These are phyloP conservation scores for Choristoneura fumiferana DNA, from an alignment of 1,140 invertebrate genomes.

Conservation along the genomic window DNA sequence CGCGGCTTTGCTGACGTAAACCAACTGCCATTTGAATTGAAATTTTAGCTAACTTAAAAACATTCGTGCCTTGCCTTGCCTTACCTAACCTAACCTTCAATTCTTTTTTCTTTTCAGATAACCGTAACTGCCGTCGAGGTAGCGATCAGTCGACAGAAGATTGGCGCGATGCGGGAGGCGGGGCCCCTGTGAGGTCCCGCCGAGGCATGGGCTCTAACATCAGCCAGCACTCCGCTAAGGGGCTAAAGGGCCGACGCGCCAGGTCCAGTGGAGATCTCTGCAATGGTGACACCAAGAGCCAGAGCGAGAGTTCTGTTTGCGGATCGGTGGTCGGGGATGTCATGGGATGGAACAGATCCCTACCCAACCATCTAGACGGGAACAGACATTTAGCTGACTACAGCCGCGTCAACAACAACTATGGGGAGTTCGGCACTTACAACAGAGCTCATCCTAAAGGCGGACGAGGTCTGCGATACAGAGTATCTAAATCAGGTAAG, in stretches of 20 bases:
- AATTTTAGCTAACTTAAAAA: too few species aligned
- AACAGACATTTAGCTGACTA: slow-evolving; percentile 79
- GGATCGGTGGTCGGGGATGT: slow-evolving; percentile 71
- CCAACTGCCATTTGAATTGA: too few species aligned
- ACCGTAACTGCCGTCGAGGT: slow-evolving; percentile 34
- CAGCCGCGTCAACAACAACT: slow-evolving; percentile 81
- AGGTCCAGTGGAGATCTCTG: slow-evolving; percentile 84
- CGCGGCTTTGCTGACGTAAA: too few species aligned
- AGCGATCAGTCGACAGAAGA: slow-evolving; percentile 39
- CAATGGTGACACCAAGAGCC: slow-evolving; percentile 86
- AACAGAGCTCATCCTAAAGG: slow-evolving; percentile 80
- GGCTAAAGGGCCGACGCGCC: slow-evolving; percentile 82
- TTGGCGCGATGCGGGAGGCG: slow-evolving; percentile 60
- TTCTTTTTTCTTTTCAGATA: slow-evolving; percentile 49
- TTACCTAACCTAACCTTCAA: too few species aligned
- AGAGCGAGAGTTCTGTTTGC: slow-evolving; percentile 81
- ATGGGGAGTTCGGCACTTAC: slow-evolving; percentile 79
- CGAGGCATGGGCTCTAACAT: slow-evolving; percentile 85
- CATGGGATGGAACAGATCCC: slow-evolving; percentile 77
- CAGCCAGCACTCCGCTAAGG: slow-evolving; percentile 84
- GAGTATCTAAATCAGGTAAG: slow-evolving; percentile 74
- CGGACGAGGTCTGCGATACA: slow-evolving; percentile 67
- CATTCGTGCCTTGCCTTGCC: too few species aligned
- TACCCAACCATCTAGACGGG: slow-evolving; percentile 86
- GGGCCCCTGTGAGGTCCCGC: slow-evolving; percentile 68